Evolutionary conservation across 2,113 vertebrate genomes (phyloP), one percentile per base, ranked within the genome.

Genomic region (Etia nguti): DNA sequence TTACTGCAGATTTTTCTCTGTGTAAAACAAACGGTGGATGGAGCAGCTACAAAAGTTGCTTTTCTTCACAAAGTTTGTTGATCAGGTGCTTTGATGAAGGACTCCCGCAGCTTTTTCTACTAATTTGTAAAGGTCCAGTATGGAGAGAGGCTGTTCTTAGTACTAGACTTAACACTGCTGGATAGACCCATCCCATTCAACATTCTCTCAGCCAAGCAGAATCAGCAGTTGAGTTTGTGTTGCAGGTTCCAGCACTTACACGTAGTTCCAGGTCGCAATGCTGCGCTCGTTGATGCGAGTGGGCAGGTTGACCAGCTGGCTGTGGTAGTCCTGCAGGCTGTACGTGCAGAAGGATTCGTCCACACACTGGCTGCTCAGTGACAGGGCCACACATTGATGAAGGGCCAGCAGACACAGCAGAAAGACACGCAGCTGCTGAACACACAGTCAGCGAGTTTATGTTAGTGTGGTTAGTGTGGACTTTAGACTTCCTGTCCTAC

Each of bases 271-370:
- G 54, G 94, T 73, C 1, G 96, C 95, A 5, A 97, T 85, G 84
- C 96, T 97, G 87, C 96, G 95, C 84, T 97, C 95, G 4, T 97
- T 96, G 86, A 97, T 94, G 70, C 31, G 73, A 57, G 83, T 95
- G 50, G 95, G 95, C 75, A 96, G 86, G 90, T 89, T 94, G 52
- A 93, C 91, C 68, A 96, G 85, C 73, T 96, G 94, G 43, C 88
- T 79, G 90, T 96, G 89, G 82, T 94, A 95, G 57, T 96, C 94
- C 79, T 94, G 93, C 56, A 97, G 87, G 52, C 55, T 95, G 85
- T 90, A 91, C 0, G 93, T 89, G 68, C 96, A 96, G 93, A 94
- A 87, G 20, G 94, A 92, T 18, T 96, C 93, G 0, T 96, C 94
- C 24, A 93, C 86, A 48, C 96, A 97, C 90, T 95, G 95, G 7